A percentile compares a stretch with the other conserved stretches of the same genome.
phyloP scores from a whole-genome alignment of 2,888 invertebrate genomes.

The Oegoconia quadripuncta region DNA sequence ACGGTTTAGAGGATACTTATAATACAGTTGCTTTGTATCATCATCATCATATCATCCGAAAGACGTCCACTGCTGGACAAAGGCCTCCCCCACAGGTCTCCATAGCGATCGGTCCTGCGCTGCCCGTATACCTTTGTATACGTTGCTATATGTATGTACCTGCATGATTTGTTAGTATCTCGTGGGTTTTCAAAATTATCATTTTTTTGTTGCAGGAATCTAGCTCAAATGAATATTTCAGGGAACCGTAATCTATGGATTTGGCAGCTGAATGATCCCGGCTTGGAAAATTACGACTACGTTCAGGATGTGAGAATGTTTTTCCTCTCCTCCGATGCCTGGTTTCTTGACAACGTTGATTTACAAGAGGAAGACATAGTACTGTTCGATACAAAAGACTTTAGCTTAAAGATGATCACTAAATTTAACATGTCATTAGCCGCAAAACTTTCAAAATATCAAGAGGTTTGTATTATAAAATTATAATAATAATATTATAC shows the following conservation, averaged over 20 bases:
- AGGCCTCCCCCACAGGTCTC: too few relatives aligned
- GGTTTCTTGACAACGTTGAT: constrained; percentile 38
- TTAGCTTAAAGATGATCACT: constrained; percentile 57
- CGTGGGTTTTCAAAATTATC: not conserved
- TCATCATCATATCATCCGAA: too few relatives aligned
- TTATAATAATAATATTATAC: too few relatives aligned
- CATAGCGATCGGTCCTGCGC: too few relatives aligned
- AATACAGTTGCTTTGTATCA: too few relatives aligned
- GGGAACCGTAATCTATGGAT: constrained; percentile 53
- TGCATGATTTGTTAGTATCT: too few relatives aligned
- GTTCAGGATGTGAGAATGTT: constrained; percentile 51
- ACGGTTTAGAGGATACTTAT: too few relatives aligned
- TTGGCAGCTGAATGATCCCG: constrained; percentile 70
- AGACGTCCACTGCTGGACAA: too few relatives aligned
- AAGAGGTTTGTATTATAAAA: constrained; percentile 58
- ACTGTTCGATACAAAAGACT: constrained; percentile 59
- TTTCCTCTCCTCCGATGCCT: constrained; percentile 50
- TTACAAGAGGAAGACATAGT: constrained; percentile 50
- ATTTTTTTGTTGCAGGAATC: constrained; percentile 42
- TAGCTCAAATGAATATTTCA: constrained; percentile 43
- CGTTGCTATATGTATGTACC: too few relatives aligned
- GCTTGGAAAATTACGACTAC: constrained; percentile 59
- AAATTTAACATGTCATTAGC: constrained; percentile 84
- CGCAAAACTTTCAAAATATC: constrained; percentile 80
- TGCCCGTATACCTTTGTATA: too few relatives aligned